Percentiles rank a stretch among this genome's conserved stretches.
phyloP scores from a whole-genome alignment of 2,113 vertebrate genomes.

The Synchiropus splendidus region DNA sequence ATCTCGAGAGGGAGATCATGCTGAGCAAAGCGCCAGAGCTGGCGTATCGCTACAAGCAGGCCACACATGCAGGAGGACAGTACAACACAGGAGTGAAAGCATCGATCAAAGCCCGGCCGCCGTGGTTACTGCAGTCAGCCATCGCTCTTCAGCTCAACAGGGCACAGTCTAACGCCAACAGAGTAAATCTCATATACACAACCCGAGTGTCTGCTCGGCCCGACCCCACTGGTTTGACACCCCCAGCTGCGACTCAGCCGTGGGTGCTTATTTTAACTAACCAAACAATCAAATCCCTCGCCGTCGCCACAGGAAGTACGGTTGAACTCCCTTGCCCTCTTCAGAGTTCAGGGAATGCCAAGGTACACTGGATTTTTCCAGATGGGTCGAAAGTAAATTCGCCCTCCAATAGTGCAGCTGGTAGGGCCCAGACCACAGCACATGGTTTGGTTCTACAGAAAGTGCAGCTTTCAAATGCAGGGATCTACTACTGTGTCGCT shows the following conservation, averaged over 20 bases:
- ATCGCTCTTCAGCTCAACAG: conserved; percentile 79
- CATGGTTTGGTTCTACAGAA: conserved; percentile 64
- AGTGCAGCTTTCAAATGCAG: conserved; percentile 64
- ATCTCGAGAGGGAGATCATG: conserved; percentile 69
- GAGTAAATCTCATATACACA: conserved; percentile 69
- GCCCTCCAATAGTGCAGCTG: conserved; percentile 50
- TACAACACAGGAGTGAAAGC: conserved; percentile 86
- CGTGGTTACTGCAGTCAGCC: conserved; percentile 78
- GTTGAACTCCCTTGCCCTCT: conserved; percentile 72
- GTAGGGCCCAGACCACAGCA: conserved; percentile 54
- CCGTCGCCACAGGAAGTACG: conserved; percentile 58
- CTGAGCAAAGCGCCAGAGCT: conserved; percentile 62
- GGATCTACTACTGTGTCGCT: conserved; percentile 78
- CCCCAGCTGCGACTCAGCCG: conserved; percentile 27
- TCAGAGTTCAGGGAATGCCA: conserved; percentile 68
- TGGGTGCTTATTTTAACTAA: conserved; percentile 81
- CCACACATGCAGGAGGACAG: conserved; percentile 67
- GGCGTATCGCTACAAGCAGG: conserved; percentile 75
- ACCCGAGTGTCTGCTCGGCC: conserved; percentile 60
- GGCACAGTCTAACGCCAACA: conserved; percentile 68
- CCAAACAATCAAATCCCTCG: conserved; percentile 37
- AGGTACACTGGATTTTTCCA: conserved; percentile 76
- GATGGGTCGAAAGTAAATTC: conserved; percentile 71
- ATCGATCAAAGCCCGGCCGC: conserved; percentile 64
- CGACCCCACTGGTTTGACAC: conserved; percentile 15